Evolutionary conservation across 2,797 vertebrate species (phyloP).

Genomic region (Glossophaga mutica): DNA sequence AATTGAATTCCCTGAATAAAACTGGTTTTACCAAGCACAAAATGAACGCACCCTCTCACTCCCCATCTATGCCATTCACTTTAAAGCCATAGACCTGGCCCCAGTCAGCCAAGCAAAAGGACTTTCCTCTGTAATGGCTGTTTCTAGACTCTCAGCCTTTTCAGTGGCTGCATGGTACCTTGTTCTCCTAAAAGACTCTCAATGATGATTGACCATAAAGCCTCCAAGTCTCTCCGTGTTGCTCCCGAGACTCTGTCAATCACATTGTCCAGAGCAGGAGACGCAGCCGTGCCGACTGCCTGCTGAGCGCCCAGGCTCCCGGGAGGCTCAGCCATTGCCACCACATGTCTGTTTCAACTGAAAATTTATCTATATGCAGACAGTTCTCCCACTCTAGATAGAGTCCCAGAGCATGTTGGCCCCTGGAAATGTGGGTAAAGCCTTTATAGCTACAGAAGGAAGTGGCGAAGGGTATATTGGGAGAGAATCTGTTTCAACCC

Average conservation of each 20-base stretch:
- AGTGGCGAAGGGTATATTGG: not conserved
- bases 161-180: constrained; percentile 9
- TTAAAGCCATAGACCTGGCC: constrained; percentile 50
- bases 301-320: not conserved
- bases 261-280: not conserved
- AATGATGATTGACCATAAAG: constrained; percentile 36
- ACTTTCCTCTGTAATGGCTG: constrained; percentile 41
- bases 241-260: not conserved
- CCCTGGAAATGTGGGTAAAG: not conserved
- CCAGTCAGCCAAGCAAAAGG: constrained; percentile 28
- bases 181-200: constrained; percentile 61
- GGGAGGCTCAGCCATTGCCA: not conserved
- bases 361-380: not conserved
- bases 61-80: not conserved
- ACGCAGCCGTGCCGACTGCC: accelerated
- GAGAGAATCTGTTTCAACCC: not conserved
- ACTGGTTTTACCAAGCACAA: constrained; percentile 39
- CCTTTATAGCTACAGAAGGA: not conserved
- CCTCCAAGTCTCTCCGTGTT: not conserved
- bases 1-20: constrained; percentile 58
- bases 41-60: constrained; percentile 46
- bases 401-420: not conserved
- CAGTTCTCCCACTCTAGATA: not conserved
- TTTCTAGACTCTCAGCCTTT: constrained; percentile 55
- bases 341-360: not conserved